phyloP scores from a whole-genome alignment of 2,113 vertebrate species.

The Ranitomeya variabilis region DNA sequence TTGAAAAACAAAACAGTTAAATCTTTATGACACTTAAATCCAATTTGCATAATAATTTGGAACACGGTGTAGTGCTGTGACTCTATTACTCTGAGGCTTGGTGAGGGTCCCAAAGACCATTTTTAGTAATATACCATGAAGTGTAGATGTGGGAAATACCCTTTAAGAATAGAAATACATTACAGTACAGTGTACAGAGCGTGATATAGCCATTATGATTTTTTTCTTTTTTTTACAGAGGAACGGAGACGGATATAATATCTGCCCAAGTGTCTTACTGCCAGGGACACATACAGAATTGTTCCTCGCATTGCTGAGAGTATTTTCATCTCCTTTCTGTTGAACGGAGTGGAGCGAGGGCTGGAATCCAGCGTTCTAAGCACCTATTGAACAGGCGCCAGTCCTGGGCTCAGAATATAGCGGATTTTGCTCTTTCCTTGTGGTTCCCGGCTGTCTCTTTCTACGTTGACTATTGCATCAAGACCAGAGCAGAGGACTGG shows the following conservation, averaged over 20 bases:
- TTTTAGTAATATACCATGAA: too few relatives aligned
- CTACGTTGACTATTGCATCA: constrained; percentile 27
- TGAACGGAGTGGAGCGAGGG: not conserved
- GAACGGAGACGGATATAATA: not conserved
- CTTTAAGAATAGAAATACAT: too few relatives aligned
- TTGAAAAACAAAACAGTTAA: too few relatives aligned
- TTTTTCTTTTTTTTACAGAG: not conserved
- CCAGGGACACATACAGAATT: not conserved
- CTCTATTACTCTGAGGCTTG: too few relatives aligned
- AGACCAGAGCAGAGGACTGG: constrained; percentile 24
- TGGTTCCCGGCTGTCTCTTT: constrained; percentile 31
- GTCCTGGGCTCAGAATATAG: not conserved
- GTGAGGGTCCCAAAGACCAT: too few relatives aligned
- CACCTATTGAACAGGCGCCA: not conserved
- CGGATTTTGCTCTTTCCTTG: constrained; percentile 37
- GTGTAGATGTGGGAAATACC: too few relatives aligned
- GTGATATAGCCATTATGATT: too few relatives aligned
- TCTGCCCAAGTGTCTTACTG: not conserved
- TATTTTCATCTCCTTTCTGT: not conserved
- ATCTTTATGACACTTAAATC: too few relatives aligned
- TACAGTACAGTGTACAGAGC: too few relatives aligned
- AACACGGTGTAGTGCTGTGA: too few relatives aligned
- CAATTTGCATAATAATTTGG: too few relatives aligned
- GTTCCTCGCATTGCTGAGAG: not conserved
- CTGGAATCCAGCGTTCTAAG: not conserved